Base-by-base conservation (phyloP, 2,888 invertebrate species). In the Leucophora obtusa region DNA sequence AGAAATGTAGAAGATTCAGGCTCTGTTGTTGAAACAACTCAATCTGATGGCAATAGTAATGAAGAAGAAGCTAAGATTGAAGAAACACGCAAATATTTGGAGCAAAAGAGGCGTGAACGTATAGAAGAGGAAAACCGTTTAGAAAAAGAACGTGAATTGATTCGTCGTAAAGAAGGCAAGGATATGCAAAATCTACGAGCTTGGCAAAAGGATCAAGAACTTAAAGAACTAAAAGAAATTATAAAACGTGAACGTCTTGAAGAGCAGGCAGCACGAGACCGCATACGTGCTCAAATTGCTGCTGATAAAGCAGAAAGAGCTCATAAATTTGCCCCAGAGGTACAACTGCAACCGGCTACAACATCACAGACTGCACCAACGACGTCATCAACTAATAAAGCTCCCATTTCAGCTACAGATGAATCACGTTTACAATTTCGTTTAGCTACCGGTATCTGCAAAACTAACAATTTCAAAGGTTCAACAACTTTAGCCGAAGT, bases 401-500 rank as follows among this genome's bases (percentile, higher is more conserved):
- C 83, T 24, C 82, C 83, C 0, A 21, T 9, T 6, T 7, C 47
- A 70, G 84, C 65, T 14, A 21, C 77, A 82, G 92, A 93, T 82
- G 89, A 90, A 50, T 92, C 96, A 0, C 92, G 96, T 68, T 93
- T 98, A 50, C 97, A 97, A 91, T 96, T 98, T 88, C 94, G 96
- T 85, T 87, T 97, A 83, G 96, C 97, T 0, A 95, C 96, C 89
- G 97, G 97, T 0, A 92, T 93, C 0, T 92, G 94, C 0, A 92
- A 94, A 82, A 94, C 93, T 3, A 93, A 95, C 38, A 93, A 93
- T 83, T 97, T 98, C 88, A 91, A 93, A 35, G 93, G 94, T 0
- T 91, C 92, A 53, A 93, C 93, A 21, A 93, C 93, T 0, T 90
- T 98, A 3, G 91, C 91, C 0, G 91, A 92, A n/a, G 91, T 92